Evolutionary conservation across 2,113 vertebrate genomes (phyloP), one percentile per base, ranked within the genome.

Genomic region (Callopanchax toddi): DNA sequence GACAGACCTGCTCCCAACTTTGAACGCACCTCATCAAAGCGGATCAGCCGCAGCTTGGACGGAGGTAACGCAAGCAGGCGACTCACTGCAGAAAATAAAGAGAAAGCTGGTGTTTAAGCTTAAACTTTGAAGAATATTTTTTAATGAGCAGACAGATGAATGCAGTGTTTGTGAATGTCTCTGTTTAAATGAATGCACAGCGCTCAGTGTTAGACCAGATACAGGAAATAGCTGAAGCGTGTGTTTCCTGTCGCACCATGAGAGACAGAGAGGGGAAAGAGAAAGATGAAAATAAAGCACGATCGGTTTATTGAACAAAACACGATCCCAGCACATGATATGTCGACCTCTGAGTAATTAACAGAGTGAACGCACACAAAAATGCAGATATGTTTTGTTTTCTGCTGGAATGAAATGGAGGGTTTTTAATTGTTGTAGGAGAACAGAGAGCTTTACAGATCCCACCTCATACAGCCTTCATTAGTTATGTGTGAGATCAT

Each of bases 141-240:
- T 23, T 12, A 50, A 43, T 53, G n/a, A 56, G 55, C 25, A 26
- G 18, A 76, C 6, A 22, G 34, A 55, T 4, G 5, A 12, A 64
- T 0, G 1, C n/a, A n/a, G n/a, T n/a, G 21, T 42, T 29, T 48
- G n/a, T 57, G 52, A 60, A 1, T 53, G 16, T 66, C 52, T 63
- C 55, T 62, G 52, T 72, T 57, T 43, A 21, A 67, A 51, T 67
- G 62, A 15, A 34, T 61, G 58, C 62, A 18, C 59, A 78, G 71
- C 9, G 53, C 62, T 61, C 6, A 0, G 66, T 66, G 70, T 69
- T 66, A 32, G 72, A 83, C 22, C 69, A 85, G 84, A 90, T 83
- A 88, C 82, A 89, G 91, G 91, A 92, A 91, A 89, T 90, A 74
- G 79, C 84, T 84, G 66, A 54, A 72, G 74, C 84, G 86, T 85